phyloP scores from a whole-genome alignment of 2,797 vertebrate genomes.

The Eidolon dupreanum region DNA sequence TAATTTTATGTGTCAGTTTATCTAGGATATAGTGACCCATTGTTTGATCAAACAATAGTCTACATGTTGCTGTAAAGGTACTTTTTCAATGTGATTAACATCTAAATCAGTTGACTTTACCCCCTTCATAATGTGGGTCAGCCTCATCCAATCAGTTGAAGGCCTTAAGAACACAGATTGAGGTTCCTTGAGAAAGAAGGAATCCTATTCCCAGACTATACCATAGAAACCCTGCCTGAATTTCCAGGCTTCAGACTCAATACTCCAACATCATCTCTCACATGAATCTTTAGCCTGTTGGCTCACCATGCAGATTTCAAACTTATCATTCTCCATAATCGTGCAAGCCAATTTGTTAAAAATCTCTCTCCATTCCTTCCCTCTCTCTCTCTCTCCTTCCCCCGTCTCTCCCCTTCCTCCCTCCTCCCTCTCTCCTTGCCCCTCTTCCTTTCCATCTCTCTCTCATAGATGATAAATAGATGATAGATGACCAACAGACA shows the following conservation, averaged over 20 bases:
- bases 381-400: no score
- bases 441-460: not conserved
- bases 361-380: not conserved
- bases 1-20: not conserved
- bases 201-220: not conserved
- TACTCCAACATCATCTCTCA: not conserved
- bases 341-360: not conserved
- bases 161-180: not conserved
- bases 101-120: not conserved
- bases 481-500: not conserved
- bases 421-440: rapidly evolving
- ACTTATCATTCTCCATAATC: not conserved
- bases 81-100: not conserved
- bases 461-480: not conserved
- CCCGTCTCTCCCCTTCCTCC: not conserved
- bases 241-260: not conserved
- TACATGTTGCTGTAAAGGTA: not conserved
- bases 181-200: not conserved
- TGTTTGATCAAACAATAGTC: not conserved
- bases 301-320: not conserved
- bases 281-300: not conserved
- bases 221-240: not conserved
- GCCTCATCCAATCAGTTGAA: not conserved
- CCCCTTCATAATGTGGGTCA: not conserved
- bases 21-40: not conserved